phyloP scores from a whole-genome alignment of 2,888 invertebrate genomes.

The Limnephilus marmoratus region DNA sequence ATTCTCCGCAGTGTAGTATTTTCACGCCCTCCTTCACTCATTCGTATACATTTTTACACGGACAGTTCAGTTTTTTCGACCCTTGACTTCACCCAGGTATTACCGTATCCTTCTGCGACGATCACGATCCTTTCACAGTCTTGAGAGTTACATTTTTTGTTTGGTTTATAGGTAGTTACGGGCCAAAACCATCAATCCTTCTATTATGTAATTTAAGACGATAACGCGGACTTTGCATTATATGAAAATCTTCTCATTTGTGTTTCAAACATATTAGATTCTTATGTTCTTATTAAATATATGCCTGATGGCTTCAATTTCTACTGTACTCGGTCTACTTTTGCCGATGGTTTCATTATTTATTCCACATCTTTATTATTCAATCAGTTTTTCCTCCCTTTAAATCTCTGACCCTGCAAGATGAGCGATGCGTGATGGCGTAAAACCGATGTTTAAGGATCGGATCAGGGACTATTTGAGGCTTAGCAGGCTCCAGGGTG shows the following conservation, averaged over 20 bases:
- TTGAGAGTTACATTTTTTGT: background rate
- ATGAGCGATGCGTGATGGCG: conserved; percentile 61
- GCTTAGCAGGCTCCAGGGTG: conserved; percentile 48
- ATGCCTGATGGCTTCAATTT: background rate
- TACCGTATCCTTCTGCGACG: background rate
- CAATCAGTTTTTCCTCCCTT: background rate
- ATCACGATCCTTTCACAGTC: background rate
- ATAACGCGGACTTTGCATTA: background rate
- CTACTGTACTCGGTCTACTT: background rate
- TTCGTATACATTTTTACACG: no score
- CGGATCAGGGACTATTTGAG: conserved; percentile 60
- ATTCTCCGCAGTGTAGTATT: no score
- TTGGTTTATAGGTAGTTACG: background rate
- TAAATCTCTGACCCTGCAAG: conserved; percentile 24
- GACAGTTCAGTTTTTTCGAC: no score
- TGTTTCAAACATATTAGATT: no score
- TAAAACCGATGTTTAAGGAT: conserved; percentile 65
- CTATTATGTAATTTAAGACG: background rate
- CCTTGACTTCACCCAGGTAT: no score
- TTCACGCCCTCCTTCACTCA: no score
- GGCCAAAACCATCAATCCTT: background rate
- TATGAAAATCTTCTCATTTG: background rate
- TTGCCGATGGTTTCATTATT: background rate
- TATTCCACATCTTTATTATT: background rate
- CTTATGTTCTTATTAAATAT: background rate